Evolutionary conservation across 2,113 vertebrate species (phyloP), one percentile per base, ranked within the genome.

Genomic region (Apodemus sylvaticus): DNA sequence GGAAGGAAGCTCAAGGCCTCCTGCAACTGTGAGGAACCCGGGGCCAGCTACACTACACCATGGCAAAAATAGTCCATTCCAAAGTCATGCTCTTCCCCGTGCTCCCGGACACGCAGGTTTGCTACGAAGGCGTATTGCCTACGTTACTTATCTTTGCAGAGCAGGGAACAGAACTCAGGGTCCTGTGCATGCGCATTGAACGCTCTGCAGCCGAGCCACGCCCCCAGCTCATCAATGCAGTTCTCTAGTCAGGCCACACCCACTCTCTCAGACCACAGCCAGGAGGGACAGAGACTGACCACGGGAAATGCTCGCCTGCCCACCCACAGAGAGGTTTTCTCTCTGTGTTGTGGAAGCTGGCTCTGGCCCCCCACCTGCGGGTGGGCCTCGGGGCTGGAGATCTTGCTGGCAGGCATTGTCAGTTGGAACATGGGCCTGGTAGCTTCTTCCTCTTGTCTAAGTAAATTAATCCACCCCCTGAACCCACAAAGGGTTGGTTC

Each of bases 181-280:
- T 66, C 81, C 26, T 31, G 6, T 1, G 13, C 13, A 42, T 2
- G n/a, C 3, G 14, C 55, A 1, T 1, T 0, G 26, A 83, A 3
- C n/a, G 6, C 3, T 26, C 79, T 24, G 55, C 36, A 11, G 7
- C 55, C 7, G 0, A 60, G n/a, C 79, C 58, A 62, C 14, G 3
- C 81, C n/a, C 51, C 36, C 55, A 60, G 20, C 20, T 82, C 79
- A 39, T 58, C 39, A 13, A 13, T 11, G 12, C 10, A 48, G 11
- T 24, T 36, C 78, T 24, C 34, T 12, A n/a, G 34, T 36, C 20
- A 58, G 79, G 12, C 53, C 79, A 20, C 11, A 26, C 36, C 53
- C n/a, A n/a, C 16, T 82, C 36, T 82, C 79, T 81, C 55, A 39
- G 79, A 39, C 51, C 53, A 24, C 20, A 36, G 79, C 53, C 22